Evolutionary conservation across 2,888 invertebrate genomes (phyloP).

Genomic region (Eilema caniola): DNA sequence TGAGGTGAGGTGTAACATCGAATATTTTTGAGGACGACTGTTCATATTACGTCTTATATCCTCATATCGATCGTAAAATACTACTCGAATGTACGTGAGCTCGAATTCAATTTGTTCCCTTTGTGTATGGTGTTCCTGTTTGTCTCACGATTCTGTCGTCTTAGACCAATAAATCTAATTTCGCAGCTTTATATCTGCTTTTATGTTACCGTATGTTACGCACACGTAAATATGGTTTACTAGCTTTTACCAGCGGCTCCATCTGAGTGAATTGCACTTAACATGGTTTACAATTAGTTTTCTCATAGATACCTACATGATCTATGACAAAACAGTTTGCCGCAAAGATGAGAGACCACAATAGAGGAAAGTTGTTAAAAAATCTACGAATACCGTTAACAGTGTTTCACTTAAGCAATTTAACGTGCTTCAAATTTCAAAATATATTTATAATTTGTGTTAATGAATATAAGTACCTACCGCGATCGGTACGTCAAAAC

Average conservation of each 20-base stretch:
- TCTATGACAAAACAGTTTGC: too few relatives aligned
- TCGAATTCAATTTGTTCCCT: conserved; percentile 31
- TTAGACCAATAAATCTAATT: conserved; percentile 55
- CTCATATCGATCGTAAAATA: conserved; percentile 22
- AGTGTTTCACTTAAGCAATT: background rate
- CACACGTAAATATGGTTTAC: background rate
- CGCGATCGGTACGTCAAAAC: background rate
- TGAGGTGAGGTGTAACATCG: too few relatives aligned
- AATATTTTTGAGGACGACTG: too few relatives aligned
- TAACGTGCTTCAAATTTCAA: background rate
- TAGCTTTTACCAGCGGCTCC: too few relatives aligned
- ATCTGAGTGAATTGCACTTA: too few relatives aligned
- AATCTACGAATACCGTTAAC: background rate
- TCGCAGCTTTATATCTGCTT: conserved; percentile 51
- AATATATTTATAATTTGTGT: background rate
- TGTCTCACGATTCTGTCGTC: conserved; percentile 32
- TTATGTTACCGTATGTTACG: conserved; percentile 28
- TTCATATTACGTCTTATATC: conserved; percentile 9
- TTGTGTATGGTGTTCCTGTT: conserved; percentile 18
- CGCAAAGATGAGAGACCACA: too few relatives aligned
- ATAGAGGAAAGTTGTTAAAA: background rate
- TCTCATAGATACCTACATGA: too few relatives aligned
- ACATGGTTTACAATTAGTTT: too few relatives aligned
- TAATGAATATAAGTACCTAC: background rate
- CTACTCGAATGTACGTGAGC: conserved; percentile 16